Evolutionary conservation across 2,888 invertebrate genomes (phyloP).

Genomic region (Crematogaster levior): DNA sequence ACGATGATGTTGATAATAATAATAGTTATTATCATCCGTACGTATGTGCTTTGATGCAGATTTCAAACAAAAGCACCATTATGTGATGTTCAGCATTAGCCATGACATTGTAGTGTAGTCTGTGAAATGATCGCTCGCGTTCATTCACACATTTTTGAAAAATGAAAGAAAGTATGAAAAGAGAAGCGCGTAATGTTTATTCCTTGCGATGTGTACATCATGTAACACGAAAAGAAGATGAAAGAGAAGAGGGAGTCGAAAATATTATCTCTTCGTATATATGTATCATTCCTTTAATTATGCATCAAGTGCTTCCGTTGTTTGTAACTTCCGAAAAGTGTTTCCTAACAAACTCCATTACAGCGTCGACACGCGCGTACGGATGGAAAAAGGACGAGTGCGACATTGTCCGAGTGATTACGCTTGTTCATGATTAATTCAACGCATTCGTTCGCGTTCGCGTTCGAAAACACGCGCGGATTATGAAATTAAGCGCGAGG

Average conservation of each 20-base stretch:
- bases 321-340: conserved; percentile 24
- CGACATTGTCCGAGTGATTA: conserved; percentile 34
- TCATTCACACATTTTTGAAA: conserved; percentile 8
- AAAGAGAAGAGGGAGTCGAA: not conserved
- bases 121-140: not conserved
- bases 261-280: conserved; percentile 1
- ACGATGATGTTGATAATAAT: not conserved
- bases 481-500: conserved; percentile 32
- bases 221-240: not conserved
- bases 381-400: not conserved
- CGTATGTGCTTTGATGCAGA: not conserved
- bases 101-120: not conserved
- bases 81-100: not conserved
- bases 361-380: conserved; percentile 10
- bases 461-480: conserved; percentile 27
- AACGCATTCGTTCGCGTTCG: conserved; percentile 10
- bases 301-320: conserved; percentile 13
- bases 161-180: conserved; percentile 2
- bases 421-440: conserved; percentile 44
- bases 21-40: not conserved
- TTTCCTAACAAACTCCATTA: conserved; percentile 30
- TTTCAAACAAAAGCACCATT: not conserved
- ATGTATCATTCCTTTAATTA: conserved; percentile 30
- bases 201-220: conserved; percentile 21
- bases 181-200: conserved; percentile 10